A percentile compares a stretch with the other conserved stretches of the same genome.
phyloP scores from a whole-genome alignment of 2,113 vertebrate species.

The Typhlomys cinereus region DNA sequence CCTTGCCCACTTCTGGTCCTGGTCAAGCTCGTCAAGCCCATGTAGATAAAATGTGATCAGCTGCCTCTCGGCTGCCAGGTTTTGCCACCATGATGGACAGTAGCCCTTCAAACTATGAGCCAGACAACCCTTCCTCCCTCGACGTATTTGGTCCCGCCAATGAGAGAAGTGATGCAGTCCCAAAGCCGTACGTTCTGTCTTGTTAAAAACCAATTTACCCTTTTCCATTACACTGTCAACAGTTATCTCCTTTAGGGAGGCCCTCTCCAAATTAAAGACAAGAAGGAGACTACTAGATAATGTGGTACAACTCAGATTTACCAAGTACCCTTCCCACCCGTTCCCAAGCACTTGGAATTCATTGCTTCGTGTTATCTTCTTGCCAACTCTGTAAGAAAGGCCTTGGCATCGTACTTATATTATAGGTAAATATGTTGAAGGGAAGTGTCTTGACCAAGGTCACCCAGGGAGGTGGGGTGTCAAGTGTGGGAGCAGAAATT shows the following conservation, averaged over 20 bases:
- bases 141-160: neutral
- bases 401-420: neutral
- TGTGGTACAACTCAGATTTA: neutral
- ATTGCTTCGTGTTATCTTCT: neutral
- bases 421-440: neutral
- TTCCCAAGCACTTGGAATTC: neutral
- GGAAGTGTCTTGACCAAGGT: neutral
- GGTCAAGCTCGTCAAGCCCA: neutral
- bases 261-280: conserved; percentile 31
- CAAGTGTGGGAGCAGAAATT: neutral
- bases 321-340: neutral
- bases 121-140: neutral
- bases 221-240: conserved; percentile 31
- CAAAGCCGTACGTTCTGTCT: conserved; percentile 48
- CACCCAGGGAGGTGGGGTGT: neutral
- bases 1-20: neutral
- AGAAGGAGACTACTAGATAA: neutral
- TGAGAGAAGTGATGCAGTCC: neutral
- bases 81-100: neutral
- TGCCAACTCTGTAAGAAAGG: rapidly evolving
- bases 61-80: neutral
- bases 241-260: conserved; percentile 57
- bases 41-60: neutral
- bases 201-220: conserved; percentile 47
- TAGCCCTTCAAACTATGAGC: neutral